Conservation (phyloP, 2,113 vertebrate genomes). For the Hemiprocne comata region DNA sequence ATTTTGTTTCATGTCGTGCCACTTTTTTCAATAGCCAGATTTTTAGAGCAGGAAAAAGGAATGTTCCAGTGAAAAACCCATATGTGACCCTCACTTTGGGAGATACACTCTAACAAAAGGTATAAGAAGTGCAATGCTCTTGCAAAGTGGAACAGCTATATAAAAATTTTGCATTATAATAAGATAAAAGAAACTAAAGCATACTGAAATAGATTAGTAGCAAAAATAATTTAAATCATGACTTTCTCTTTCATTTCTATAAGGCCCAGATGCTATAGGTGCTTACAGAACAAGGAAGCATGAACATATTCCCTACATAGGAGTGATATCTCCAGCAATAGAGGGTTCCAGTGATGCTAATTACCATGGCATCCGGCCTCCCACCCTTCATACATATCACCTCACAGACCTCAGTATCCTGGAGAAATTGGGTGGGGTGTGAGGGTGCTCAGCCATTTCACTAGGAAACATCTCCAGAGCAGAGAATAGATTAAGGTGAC, state of each 20-base stretch:
- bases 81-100: background rate
- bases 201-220: background rate
- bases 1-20: background rate
- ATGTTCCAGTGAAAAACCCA: background rate
- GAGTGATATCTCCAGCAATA: slow-evolving; percentile 32
- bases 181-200: background rate
- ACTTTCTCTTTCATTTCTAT: background rate
- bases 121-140: background rate
- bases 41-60: background rate
- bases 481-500: slow-evolving; percentile 78
- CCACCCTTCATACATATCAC: background rate
- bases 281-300: slow-evolving; percentile 74
- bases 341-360: slow-evolving; percentile 72
- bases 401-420: slow-evolving; percentile 39
- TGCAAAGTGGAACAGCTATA: background rate
- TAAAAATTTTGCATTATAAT: background rate
- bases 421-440: slow-evolving; percentile 80
- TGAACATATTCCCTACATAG: slow-evolving; percentile 58
- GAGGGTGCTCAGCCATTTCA: slow-evolving; percentile 64
- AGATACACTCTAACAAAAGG: background rate
- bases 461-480: slow-evolving; percentile 58
- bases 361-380: slow-evolving; percentile 72
- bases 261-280: slow-evolving; percentile 78
- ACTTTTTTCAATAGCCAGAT: background rate
- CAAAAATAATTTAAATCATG: background rate